Evolutionary conservation across 2,113 vertebrate genomes (phyloP).

Genomic region (Lutjanus erythropterus): DNA sequence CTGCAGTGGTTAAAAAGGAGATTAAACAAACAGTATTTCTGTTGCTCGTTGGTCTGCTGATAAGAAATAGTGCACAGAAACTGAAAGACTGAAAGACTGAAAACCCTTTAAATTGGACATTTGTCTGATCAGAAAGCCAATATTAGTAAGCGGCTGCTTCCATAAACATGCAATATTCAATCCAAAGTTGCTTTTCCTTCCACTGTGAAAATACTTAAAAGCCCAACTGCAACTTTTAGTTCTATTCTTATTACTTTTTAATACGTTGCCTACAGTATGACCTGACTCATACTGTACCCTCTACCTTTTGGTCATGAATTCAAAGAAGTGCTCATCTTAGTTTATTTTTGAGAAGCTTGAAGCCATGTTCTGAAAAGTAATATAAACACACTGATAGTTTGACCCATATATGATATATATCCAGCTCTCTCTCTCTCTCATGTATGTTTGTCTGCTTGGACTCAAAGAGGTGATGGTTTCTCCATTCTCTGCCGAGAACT

Average conservation of each 20-base stretch:
- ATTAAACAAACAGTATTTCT: constrained; percentile 40
- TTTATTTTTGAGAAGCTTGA: constrained; percentile 71
- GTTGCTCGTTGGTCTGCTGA: constrained; percentile 22
- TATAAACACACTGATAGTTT: constrained; percentile 50
- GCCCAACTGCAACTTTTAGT: constrained; percentile 56
- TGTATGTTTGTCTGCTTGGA: constrained; percentile 59
- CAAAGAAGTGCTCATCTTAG: constrained; percentile 59
- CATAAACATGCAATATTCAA: constrained; percentile 82
- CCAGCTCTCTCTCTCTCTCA: constrained; percentile 33
- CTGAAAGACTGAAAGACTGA: constrained; percentile 50
- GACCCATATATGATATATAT: constrained; percentile 42
- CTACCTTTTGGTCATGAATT: constrained; percentile 54
- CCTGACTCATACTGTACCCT: constrained; percentile 47
- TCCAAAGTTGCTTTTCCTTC: constrained; percentile 82
- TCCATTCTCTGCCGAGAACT: constrained; percentile 22
- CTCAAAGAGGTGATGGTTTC: constrained; percentile 32
- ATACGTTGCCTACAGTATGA: constrained; percentile 69
- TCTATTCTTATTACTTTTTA: constrained; percentile 52
- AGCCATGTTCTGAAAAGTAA: constrained; percentile 71
- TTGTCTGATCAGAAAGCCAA: constrained; percentile 63
- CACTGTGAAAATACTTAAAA: constrained; percentile 77
- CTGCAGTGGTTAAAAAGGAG: constrained; percentile 38
- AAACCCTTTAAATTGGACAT: constrained; percentile 74
- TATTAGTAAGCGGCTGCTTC: constrained; percentile 69
- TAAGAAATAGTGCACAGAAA: constrained; percentile 28